Evolutionary conservation across 2,888 invertebrate genomes (phyloP), one percentile per base, ranked within the genome.

Genomic region (Hypena proboscidalis): DNA sequence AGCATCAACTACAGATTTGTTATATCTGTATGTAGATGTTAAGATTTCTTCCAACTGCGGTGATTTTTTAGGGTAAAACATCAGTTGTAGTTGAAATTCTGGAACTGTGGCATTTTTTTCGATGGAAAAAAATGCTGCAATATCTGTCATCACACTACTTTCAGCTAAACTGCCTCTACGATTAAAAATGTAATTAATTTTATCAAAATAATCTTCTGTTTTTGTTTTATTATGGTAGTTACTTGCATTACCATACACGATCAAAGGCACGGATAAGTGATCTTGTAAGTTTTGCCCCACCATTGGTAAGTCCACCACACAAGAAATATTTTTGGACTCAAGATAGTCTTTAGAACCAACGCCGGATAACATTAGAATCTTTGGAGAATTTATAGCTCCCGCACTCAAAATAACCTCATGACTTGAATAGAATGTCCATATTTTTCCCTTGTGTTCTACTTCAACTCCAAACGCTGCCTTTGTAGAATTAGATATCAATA

Each of bases 271-370:
- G 27, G 77, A 83, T 1, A 86, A 64, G 63, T 93, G 92, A 55
- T 92, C 92, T 55, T 92, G 88, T 25, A 92, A 79, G 62, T 92
- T 92, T 56, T 82, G 68, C 1, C 92, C 92, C 0, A 92, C 92
- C 57, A 42, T 14, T 0, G 88, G 81, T n/a, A 89, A 77, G 58
- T 92, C 86, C 10, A 77, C 71, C 26, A 85, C 67, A 0, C 91
- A 73, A 1, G 79, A 58, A 19, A 92, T 92, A 1, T 73, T 73
- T 7, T 85, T 61, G 0, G 80, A 61, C 20, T 72, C 51, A 15
- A 92, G 67, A 44, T 92, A 85, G 5, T 81, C 61, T 32, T 58
- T 67, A 0, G 92, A 92, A 1, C 92, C 92, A 9, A 92, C 77
- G 1, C 92, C 92, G 0, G 92, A 92, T 0, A 92, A 58, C 70